Base-by-base conservation (phyloP, 2,888 invertebrate genomes). In the Dicyrtomina minuta region DNA sequence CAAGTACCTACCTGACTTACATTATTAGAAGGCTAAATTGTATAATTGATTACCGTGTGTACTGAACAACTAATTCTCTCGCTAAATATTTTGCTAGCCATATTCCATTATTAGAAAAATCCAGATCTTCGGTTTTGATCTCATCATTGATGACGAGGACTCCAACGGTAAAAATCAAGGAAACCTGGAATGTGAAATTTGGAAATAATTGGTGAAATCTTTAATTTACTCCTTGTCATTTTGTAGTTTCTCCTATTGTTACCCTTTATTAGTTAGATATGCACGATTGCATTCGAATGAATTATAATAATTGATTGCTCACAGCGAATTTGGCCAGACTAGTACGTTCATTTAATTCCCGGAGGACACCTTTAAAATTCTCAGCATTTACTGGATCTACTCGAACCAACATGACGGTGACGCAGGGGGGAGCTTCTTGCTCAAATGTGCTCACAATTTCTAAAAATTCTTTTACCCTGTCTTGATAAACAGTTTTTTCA, bases 21-120 rank as follows among this genome's bases (percentile, higher is more conserved):
- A n/a, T n/a, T n/a, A n/a, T n/a, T n/a, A n/a, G n/a, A n/a, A n/a
- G n/a, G n/a, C n/a, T n/a, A 13, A 41, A 13, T 41, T 41, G 8
- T 41, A 17, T 46, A 6, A 20, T 6, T 46, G n/a, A 17, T 10
- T 46, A 46, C 46, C 10, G 8, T 10, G 46, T 46, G n/a, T 46
- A 46, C 17, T 46, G 15, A 17, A 46, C 46, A 10, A 46, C 17
- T 5, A 46, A 20, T 46, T 46, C 46, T 46, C 46, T 6, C 5
- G 46, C 46, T 5, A 46, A 15, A 15, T 46, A 46, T 46, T 15
- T 46, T 10, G 46, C 46, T 5, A 46, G n/a, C 8, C 8, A 46
- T 17, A 46, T 46, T 46, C 46, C 46, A 46, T 46, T 46, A 46
- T 46, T 46, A 46, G 46, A 46, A 46, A 46, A 46, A 15, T 46